These are phyloP conservation scores for Coremacera marginata DNA, from an alignment of 2,888 invertebrate genomes.

Conservation along the genomic window DNA sequence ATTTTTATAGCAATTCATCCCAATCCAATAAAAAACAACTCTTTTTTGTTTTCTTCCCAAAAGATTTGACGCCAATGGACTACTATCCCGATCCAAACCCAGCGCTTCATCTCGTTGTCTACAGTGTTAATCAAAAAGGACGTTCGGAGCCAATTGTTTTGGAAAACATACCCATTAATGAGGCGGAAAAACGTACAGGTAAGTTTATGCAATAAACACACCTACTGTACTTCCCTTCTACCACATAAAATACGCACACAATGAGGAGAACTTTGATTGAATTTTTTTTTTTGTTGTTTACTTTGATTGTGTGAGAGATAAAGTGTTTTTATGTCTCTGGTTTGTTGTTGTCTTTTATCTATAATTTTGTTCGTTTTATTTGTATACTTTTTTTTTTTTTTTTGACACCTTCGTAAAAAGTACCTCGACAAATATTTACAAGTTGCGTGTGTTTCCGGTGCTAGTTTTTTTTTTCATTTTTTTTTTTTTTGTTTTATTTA, in stretches of 20 bases:
- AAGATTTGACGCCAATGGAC: slow-evolving; percentile 69
- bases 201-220: slow-evolving; percentile 53
- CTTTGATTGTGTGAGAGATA: not conserved
- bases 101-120: slow-evolving; percentile 82
- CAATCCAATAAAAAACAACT: not conserved
- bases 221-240: not conserved
- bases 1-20: not conserved
- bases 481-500: too few species aligned
- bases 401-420: too few species aligned
- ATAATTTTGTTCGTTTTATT: too few species aligned
- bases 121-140: slow-evolving; percentile 88
- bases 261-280: not conserved
- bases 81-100: slow-evolving; percentile 70
- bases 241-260: not conserved
- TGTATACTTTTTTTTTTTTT: too few species aligned
- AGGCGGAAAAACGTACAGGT: slow-evolving; percentile 89
- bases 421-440: too few species aligned
- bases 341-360: too few species aligned
- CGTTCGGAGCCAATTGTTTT: slow-evolving; percentile 84
- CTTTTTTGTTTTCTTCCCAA: slow-evolving; percentile 9
- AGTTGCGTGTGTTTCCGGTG: too few species aligned
- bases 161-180: slow-evolving; percentile 88
- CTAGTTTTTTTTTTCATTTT: too few species aligned
- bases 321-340: not conserved
- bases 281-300: not conserved